A percentile compares a stretch with the other conserved stretches of the same genome.
Evolutionary conservation across 2,888 invertebrate species (phyloP).

Genomic region (Dryomyza anilis): DNA sequence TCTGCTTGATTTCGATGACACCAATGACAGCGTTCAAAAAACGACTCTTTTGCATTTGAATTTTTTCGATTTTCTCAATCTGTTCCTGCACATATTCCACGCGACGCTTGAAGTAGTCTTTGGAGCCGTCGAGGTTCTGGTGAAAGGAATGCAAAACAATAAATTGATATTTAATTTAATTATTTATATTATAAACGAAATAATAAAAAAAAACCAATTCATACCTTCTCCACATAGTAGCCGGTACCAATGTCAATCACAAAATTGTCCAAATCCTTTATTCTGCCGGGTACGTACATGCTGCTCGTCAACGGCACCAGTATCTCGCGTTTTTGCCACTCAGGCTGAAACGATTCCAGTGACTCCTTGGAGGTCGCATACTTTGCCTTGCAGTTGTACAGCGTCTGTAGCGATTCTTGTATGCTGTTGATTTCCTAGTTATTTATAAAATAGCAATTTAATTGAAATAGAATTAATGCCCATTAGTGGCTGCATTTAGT

Average conservation of each 20-base stretch:
- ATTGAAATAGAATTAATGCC: no score
- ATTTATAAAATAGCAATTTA: background rate
- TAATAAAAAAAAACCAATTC: background rate
- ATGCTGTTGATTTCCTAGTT: conserved; percentile 81
- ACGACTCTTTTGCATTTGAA: conserved; percentile 72
- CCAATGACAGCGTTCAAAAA: conserved; percentile 78
- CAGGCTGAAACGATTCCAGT: conserved; percentile 77
- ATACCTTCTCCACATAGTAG: conserved; percentile 92
- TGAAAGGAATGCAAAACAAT: no score
- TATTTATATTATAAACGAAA: no score
- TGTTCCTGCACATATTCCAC: conserved; percentile 90
- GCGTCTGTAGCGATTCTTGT: conserved; percentile 85
- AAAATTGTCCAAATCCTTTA: conserved; percentile 84
- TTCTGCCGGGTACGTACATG: conserved; percentile 93
- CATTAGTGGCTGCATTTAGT: background rate
- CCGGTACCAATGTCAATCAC: conserved; percentile 96
- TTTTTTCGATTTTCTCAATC: conserved; percentile 86
- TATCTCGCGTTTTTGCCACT: conserved; percentile 80
- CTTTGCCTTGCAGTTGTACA: conserved; percentile 89
- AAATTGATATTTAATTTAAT: no score
- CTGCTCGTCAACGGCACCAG: conserved; percentile 95
- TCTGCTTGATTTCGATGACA: conserved; percentile 74
- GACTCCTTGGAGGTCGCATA: conserved; percentile 87
- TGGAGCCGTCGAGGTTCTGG: conserved; percentile 78
- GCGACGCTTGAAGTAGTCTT: conserved; percentile 91